Evolutionary conservation across 2,888 invertebrate genomes (phyloP).

Genomic region (Caenorhabditis wallacei): DNA sequence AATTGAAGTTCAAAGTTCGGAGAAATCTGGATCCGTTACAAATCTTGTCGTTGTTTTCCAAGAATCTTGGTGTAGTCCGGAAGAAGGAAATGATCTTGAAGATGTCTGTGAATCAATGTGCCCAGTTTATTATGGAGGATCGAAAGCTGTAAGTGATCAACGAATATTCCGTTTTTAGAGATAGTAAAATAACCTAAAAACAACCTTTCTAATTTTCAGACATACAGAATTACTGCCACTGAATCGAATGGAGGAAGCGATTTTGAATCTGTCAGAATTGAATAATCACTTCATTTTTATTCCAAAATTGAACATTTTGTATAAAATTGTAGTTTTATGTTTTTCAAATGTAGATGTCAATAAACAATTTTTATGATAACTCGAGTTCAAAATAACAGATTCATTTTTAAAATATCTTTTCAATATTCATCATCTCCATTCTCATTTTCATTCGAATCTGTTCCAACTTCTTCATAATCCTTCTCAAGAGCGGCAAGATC

Average conservation of each 20-base stretch:
- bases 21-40: slow-evolving; percentile 53
- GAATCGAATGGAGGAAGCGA: slow-evolving; percentile 56
- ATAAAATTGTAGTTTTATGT: neutral
- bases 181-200: too few species aligned
- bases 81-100: slow-evolving; percentile 71
- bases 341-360: slow-evolving; percentile 1
- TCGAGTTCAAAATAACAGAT: neutral
- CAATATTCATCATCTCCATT: slow-evolving; percentile 44
- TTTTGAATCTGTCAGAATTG: slow-evolving; percentile 51
- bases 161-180: too few species aligned
- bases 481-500: slow-evolving; percentile 79
- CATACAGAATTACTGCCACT: slow-evolving; percentile 61
- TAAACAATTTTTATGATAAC: neutral
- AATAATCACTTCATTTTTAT: slow-evolving; percentile 20
- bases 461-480: slow-evolving; percentile 76
- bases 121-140: slow-evolving; percentile 70
- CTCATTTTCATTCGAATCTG: slow-evolving; percentile 36
- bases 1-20: slow-evolving; percentile 50
- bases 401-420: neutral
- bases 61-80: slow-evolving; percentile 69
- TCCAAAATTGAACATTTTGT: neutral
- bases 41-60: slow-evolving; percentile 69
- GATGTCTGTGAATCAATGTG: slow-evolving; percentile 75
- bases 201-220: slow-evolving; percentile 37
- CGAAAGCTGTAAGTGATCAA: slow-evolving; percentile 65